Evolutionary conservation across 2,888 invertebrate genomes (phyloP).

Genomic region (Capitulum mitella): DNA sequence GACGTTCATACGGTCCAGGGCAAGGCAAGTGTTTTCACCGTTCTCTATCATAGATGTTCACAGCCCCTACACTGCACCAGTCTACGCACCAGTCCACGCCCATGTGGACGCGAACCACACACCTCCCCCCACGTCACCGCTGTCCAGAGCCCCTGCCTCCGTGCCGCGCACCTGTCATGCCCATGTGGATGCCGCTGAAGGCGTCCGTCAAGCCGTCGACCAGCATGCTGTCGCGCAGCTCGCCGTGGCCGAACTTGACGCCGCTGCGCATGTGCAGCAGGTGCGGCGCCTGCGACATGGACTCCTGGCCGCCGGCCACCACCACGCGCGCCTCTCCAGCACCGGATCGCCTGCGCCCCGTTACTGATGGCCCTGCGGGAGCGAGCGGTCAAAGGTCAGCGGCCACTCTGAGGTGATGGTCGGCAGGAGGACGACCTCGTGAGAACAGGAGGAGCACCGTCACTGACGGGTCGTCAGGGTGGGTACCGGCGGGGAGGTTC

Average conservation of each 20-base stretch:
- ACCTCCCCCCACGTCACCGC: background rate
- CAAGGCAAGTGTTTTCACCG: too few relatives aligned
- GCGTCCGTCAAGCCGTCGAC: slow-evolving; percentile 67
- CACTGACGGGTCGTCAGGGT: too few relatives aligned
- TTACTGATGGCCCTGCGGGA: slow-evolving; percentile 52
- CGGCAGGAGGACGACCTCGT: too few relatives aligned
- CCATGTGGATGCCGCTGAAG: slow-evolving; percentile 67
- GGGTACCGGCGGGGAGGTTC: too few relatives aligned
- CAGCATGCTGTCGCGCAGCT: slow-evolving; percentile 59
- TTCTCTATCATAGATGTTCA: too few relatives aligned
- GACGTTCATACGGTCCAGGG: too few relatives aligned
- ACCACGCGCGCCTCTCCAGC: slow-evolving; percentile 59
- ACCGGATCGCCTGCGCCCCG: slow-evolving; percentile 60
- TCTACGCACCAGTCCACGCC: background rate
- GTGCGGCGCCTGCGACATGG: slow-evolving; percentile 70
- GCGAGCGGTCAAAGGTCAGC: slow-evolving; percentile 9
- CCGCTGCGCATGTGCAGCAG: slow-evolving; percentile 55
- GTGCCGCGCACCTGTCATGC: slow-evolving; percentile 61
- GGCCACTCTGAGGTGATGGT: background rate
- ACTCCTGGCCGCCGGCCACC: slow-evolving; percentile 74
- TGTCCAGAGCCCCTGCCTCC: too few relatives aligned
- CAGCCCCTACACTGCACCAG: too few relatives aligned
- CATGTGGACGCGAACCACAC: background rate
- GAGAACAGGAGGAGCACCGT: too few relatives aligned
- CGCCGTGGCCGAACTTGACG: slow-evolving; percentile 58